Evolutionary conservation across 2,888 invertebrate species (phyloP), one percentile per base, ranked within the genome.

Genomic region (Clanis bilineata): DNA sequence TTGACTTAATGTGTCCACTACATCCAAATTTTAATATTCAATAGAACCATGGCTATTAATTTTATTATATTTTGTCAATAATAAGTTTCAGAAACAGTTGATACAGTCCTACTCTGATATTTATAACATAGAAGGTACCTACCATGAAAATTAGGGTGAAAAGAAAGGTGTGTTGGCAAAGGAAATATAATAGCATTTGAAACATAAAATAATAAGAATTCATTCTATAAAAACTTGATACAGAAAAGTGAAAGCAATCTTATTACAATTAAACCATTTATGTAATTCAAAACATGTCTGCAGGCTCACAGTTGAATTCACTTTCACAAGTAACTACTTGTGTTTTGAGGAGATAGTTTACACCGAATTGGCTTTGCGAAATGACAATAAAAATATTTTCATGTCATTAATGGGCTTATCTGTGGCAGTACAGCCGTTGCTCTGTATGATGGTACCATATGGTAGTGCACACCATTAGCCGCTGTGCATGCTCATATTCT

Each of bases 211-310:
- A 7, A 18, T 0, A 51, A 10, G 15, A 1, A 1, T 18, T 32
- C 32, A 18, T 9, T 39, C 18, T 7, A 3, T 28, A 25, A 25
- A 39, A 10, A 15, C 28, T 43, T 18, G 21, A 22, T 36, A 47
- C 23, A 5, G 9, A 57, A 57, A 64, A 64, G 67, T 67, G 62
- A 63, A 62, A 60, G 64, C 61, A 61, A 45, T 60, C 51, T 47
- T 55, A 43, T 57, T 56, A 41, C 39, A 56, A 41, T 56, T 56
- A n/a, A 41, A 56, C n/a, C 56, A 38, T 56, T 56, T 56, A 51
- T 51, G 51, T 51, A 51, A 51, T 51, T 51, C 51, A 51, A 28
- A 32, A 51, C 51, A 32, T 51, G 51, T 51, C 28, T 51, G 32
- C 32, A 51, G 32, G 9, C 10, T 51, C 51, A 51, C 32, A 32